A percentile compares a stretch with the other conserved stretches of the same genome.
Conservation (phyloP, 2,797 vertebrate genomes). For the Corythornis leucogaster region DNA sequence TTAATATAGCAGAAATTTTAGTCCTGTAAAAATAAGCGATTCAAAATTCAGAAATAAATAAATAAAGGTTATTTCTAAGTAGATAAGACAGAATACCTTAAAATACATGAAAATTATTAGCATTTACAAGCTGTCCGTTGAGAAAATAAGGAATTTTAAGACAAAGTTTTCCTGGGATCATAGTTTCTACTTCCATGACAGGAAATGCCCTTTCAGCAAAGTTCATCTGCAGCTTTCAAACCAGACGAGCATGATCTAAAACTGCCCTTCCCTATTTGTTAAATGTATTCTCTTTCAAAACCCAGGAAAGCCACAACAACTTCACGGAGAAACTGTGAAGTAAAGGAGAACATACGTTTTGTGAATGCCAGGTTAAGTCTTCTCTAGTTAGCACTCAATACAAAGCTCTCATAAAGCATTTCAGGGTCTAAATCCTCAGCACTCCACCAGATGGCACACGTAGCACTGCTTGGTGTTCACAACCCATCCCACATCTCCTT, state of each 20-base stretch:
- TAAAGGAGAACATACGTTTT: background rate
- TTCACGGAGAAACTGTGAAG: background rate
- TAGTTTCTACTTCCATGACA: background rate
- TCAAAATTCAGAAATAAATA: background rate
- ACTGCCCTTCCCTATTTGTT: background rate
- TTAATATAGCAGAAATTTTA: background rate
- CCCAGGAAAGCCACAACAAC: background rate
- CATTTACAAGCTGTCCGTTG: background rate
- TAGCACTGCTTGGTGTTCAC: background rate
- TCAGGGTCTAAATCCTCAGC: background rate
- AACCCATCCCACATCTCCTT: accelerated
- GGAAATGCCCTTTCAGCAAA: background rate
- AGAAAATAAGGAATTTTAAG: background rate
- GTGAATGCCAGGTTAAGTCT: background rate
- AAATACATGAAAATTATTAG: background rate
- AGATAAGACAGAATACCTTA: background rate
- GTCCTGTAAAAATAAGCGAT: background rate
- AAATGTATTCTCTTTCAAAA: background rate
- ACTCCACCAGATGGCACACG: background rate
- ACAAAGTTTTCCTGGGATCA: background rate
- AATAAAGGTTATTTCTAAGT: background rate
- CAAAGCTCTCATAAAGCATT: background rate
- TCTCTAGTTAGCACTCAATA: background rate
- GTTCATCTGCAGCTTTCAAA: background rate
- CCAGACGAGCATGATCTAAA: background rate